Conservation (phyloP, 2,113 vertebrate species). For the Xerus inauris region DNA sequence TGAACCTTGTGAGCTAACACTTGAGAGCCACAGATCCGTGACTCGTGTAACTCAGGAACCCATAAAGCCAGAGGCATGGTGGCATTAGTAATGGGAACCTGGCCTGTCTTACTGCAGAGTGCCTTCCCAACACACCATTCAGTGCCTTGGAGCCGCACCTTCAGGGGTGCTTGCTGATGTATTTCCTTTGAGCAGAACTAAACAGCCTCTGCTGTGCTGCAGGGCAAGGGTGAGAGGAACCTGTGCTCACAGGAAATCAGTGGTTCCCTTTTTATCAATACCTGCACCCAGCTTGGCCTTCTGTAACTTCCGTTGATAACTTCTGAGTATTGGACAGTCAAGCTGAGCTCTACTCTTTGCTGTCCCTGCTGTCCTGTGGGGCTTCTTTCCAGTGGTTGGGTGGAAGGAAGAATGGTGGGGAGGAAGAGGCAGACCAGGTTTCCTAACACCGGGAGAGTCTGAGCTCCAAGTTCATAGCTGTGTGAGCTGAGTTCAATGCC, state of each 20-base stretch:
- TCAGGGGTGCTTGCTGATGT: neutral
- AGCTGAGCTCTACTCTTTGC: neutral
- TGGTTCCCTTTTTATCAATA: conserved; percentile 47
- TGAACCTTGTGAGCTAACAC: neutral
- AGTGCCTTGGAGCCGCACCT: neutral
- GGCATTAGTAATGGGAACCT: accelerated
- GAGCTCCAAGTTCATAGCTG: neutral
- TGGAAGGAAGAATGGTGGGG: neutral
- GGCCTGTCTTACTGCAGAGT: neutral
- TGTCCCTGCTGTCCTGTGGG: neutral
- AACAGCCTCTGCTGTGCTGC: neutral
- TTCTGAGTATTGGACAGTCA: neutral
- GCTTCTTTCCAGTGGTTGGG: neutral
- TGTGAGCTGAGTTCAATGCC: neutral
- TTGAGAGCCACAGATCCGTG: neutral
- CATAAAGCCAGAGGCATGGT: accelerated
- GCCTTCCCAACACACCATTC: neutral
- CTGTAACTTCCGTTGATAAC: neutral
- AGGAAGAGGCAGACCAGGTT: neutral
- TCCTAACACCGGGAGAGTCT: neutral
- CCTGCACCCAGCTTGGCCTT: neutral
- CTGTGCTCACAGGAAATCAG: conserved; percentile 49
- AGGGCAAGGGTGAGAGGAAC: neutral
- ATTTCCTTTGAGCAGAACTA: neutral
- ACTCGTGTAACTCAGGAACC: neutral